These are phyloP conservation scores for Clitarchus hookeri DNA, from an alignment of 2,888 invertebrate genomes.

Conservation along the genomic window DNA sequence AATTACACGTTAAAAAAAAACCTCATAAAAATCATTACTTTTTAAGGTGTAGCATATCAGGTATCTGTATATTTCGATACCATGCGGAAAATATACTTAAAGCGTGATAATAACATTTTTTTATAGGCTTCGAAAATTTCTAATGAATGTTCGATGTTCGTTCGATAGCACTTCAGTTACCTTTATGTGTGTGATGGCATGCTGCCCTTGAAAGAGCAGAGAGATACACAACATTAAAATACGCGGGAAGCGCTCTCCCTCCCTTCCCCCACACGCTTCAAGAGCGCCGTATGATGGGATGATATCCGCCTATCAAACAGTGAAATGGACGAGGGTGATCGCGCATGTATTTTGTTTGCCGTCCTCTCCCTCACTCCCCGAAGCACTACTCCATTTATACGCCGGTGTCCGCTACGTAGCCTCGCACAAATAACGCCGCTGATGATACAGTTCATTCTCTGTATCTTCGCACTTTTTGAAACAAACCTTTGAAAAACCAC, in stretches of 20 bases:
- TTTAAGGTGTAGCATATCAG: too few species aligned
- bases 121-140: neutral
- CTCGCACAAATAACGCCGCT: too few species aligned
- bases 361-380: neutral
- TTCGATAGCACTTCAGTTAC: neutral
- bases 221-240: neutral
- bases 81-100: neutral
- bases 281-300: neutral
- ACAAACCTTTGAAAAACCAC: too few species aligned
- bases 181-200: neutral
- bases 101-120: neutral
- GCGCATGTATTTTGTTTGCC: neutral
- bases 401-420: too few species aligned
- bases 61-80: too few species aligned
- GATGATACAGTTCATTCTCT: too few species aligned
- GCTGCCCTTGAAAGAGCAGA: neutral
- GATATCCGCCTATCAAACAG: neutral
- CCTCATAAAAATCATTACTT: too few species aligned
- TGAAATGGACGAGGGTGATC: conserved; percentile 9
- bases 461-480: too few species aligned
- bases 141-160: neutral
- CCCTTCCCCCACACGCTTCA: neutral
- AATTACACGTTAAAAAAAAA: too few species aligned
- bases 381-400: too few species aligned
- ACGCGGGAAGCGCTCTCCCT: too few species aligned